phyloP scores from a whole-genome alignment of 2,113 vertebrate species.

The Morone saxatilis region DNA sequence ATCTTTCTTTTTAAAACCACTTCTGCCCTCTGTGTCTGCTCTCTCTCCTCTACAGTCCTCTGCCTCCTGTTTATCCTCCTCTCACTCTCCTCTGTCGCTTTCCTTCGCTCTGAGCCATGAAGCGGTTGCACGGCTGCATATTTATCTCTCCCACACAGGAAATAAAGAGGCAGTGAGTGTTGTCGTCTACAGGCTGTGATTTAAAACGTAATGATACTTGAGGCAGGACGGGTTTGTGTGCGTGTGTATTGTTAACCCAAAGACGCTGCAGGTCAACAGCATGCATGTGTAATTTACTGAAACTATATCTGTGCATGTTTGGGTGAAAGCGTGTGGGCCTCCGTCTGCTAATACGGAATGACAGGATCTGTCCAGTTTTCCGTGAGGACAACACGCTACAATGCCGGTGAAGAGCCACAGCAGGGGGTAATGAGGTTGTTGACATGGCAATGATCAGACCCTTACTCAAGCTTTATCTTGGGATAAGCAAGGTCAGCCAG shows the following conservation, averaged over 20 bases:
- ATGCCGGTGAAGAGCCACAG: conserved; percentile 34
- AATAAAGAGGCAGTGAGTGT: conserved; percentile 1
- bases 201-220: conserved; percentile 29
- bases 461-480: conserved; percentile 46
- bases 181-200: conserved; percentile 19
- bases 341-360: conserved; percentile 19
- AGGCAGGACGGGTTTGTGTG: conserved; percentile 1
- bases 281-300: background rate
- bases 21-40: background rate
- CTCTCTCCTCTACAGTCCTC: conserved; percentile 11
- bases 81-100: conserved; percentile 4
- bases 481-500: background rate
- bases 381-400: conserved; percentile 12
- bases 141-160: conserved; percentile 26
- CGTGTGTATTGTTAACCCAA: background rate
- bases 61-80: conserved; percentile 36
- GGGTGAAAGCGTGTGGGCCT: background rate
- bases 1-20: conserved; percentile 20
- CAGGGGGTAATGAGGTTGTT: conserved; percentile 79
- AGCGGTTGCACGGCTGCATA: conserved; percentile 6
- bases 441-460: conserved; percentile 63
- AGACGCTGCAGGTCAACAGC: conserved; percentile 16
- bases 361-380: conserved; percentile 40
- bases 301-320: conserved; percentile 1
- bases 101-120: conserved; percentile 3